Conservation (phyloP, 2,113 vertebrate species). For the Chlamydotis undulata region DNA sequence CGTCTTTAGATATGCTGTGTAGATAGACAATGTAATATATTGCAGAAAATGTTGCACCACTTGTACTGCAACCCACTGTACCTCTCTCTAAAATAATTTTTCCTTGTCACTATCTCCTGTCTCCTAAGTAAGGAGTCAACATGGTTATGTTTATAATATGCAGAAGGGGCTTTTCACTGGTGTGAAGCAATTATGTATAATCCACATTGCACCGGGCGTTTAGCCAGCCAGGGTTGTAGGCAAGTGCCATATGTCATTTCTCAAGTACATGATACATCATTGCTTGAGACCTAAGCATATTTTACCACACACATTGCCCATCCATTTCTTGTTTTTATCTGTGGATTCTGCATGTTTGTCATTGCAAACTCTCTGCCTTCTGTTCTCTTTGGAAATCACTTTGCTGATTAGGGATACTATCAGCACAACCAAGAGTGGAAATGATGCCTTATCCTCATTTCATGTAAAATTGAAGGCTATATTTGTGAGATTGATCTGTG, state of each 20-base stretch:
- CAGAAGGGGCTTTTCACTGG: conserved; percentile 33
- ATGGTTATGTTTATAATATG: conserved; percentile 17
- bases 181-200: conserved; percentile 45
- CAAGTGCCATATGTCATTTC: conserved; percentile 59
- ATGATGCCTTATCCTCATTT: background rate
- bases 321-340: background rate
- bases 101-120: background rate
- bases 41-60: background rate
- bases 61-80: background rate
- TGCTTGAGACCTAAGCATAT: background rate
- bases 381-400: conserved; percentile 12
- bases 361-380: conserved; percentile 25
- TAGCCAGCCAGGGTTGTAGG: conserved; percentile 48
- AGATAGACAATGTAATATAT: background rate
- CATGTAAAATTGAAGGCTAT: background rate
- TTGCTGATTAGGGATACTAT: background rate
- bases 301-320: conserved; percentile 33
- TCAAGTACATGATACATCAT: conserved; percentile 1
- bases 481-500: background rate
- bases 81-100: background rate
- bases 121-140: background rate
- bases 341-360: conserved; percentile 20
- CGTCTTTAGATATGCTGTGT: background rate
- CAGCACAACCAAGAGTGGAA: background rate
- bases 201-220: background rate